Evolutionary conservation across 2,888 invertebrate species (phyloP).

Genomic region (Archips crataeganus): DNA sequence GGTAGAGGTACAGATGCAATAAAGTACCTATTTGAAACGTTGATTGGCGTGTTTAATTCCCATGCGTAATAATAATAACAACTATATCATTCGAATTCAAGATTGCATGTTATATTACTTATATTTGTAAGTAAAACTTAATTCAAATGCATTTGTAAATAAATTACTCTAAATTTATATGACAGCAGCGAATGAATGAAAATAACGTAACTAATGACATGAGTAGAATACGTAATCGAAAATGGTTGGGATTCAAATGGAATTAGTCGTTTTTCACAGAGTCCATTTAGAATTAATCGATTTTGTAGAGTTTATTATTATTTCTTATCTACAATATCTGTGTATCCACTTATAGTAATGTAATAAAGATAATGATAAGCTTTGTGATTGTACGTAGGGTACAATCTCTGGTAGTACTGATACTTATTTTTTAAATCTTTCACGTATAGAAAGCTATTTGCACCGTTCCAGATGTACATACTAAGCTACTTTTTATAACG

Average conservation of each 20-base stretch:
- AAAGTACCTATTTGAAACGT: too few relatives aligned
- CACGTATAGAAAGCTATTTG: too few relatives aligned
- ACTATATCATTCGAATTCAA: too few relatives aligned
- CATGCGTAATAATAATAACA: too few relatives aligned
- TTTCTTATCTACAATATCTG: neutral
- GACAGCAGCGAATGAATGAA: conserved; percentile 20
- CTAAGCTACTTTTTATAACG: too few relatives aligned
- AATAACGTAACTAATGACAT: conserved; percentile 28
- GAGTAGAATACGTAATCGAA: conserved; percentile 30
- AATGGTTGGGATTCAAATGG: conserved; percentile 30
- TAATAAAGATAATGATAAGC: neutral
- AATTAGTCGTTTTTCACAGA: conserved; percentile 18
- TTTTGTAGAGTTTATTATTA: neutral
- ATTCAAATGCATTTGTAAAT: conserved; percentile 9
- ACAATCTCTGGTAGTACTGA: too few relatives aligned
- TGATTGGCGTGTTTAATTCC: too few relatives aligned
- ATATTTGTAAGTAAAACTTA: neutral
- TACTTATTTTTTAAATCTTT: too few relatives aligned
- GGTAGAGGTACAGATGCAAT: too few relatives aligned
- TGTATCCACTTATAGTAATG: neutral
- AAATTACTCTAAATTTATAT: conserved; percentile 38
- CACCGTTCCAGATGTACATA: too few relatives aligned
- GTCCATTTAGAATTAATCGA: conserved; percentile 12
- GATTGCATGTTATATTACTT: too few relatives aligned
- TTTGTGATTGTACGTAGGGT: too few relatives aligned